Percentiles rank a stretch among this genome's conserved stretches.
These are phyloP conservation scores for Meteorus cinctellus DNA, from an alignment of 2,888 invertebrate species.

Conservation along the genomic window DNA sequence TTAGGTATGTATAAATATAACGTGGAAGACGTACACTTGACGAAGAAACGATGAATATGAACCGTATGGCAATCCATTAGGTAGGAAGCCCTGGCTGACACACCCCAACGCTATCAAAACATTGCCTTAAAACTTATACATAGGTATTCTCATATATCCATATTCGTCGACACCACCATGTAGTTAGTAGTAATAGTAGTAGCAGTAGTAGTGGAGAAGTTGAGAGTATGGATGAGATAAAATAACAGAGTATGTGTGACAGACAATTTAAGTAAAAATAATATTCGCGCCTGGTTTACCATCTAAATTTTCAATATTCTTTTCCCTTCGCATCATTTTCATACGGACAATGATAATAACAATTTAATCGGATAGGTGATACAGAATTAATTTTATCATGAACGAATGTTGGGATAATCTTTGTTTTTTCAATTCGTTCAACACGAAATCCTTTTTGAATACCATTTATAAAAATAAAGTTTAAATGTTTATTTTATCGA, in stretches of 20 bases:
- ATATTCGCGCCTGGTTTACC: slow-evolving; percentile 55
- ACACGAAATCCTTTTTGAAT: not conserved
- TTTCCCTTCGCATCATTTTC: not conserved
- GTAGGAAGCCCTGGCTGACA: slow-evolving; percentile 69
- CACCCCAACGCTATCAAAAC: slow-evolving; percentile 71
- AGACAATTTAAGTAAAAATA: slow-evolving; percentile 68
- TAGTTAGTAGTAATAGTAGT: not conserved
- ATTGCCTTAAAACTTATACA: slow-evolving; percentile 71
- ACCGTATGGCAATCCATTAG: slow-evolving; percentile 69
- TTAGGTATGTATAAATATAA: slow-evolving; percentile 44
- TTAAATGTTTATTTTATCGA: not conserved
- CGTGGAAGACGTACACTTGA: slow-evolving; percentile 56
- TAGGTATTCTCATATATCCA: slow-evolving; percentile 49
- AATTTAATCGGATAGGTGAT: too few relatives aligned
- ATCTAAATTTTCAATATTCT: slow-evolving; percentile 13
- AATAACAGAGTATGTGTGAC: slow-evolving; percentile 69
- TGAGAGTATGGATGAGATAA: slow-evolving; percentile 64
- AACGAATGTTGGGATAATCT: too few relatives aligned
- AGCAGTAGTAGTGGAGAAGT: slow-evolving; percentile 60
- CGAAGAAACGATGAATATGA: slow-evolving; percentile 56
- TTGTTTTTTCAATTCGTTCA: too few relatives aligned
- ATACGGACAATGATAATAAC: too few relatives aligned
- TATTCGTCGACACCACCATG: slow-evolving; percentile 42
- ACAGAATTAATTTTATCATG: too few relatives aligned
- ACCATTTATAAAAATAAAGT: too few relatives aligned